phyloP scores from a whole-genome alignment of 2,888 invertebrate species.

The Apotomis capreana region DNA sequence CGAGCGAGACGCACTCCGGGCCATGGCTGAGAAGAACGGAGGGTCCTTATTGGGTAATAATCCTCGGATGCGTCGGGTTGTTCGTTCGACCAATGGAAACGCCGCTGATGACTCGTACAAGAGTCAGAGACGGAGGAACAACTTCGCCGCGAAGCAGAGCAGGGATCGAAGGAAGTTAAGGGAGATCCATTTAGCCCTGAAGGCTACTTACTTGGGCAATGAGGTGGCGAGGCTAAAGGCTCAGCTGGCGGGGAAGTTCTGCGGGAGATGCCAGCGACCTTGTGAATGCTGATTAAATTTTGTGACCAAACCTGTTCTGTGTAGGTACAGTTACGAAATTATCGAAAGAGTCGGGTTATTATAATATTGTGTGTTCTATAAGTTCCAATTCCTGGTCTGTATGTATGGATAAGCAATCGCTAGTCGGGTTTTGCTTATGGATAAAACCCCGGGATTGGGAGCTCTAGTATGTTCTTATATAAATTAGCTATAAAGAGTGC shows the following conservation, averaged over 20 bases:
- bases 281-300: constrained; percentile 34
- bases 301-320: neutral
- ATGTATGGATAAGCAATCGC: too few relatives aligned
- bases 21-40: constrained; percentile 84
- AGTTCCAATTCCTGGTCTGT: too few relatives aligned
- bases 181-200: constrained; percentile 95
- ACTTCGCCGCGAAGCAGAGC: constrained; percentile 97
- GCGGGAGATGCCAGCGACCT: constrained; percentile 53
- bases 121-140: constrained; percentile 95
- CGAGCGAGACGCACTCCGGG: constrained; percentile 85
- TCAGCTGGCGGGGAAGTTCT: constrained; percentile 52
- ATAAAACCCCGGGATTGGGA: too few relatives aligned
- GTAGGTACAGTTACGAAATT: too few relatives aligned
- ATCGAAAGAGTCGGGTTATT: too few relatives aligned
- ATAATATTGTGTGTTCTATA: too few relatives aligned
- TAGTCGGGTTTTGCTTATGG: too few relatives aligned
- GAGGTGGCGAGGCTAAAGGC: constrained; percentile 60
- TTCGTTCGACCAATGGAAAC: constrained; percentile 57
- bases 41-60: constrained; percentile 82
- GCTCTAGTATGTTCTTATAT: neutral
- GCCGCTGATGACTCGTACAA: constrained; percentile 91
- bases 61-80: constrained; percentile 86
- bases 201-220: constrained; percentile 89
- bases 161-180: constrained; percentile 94
- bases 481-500: constrained; percentile 1